phyloP scores from a whole-genome alignment of 2,888 invertebrate genomes.

The Drosophila trichaetosa region DNA sequence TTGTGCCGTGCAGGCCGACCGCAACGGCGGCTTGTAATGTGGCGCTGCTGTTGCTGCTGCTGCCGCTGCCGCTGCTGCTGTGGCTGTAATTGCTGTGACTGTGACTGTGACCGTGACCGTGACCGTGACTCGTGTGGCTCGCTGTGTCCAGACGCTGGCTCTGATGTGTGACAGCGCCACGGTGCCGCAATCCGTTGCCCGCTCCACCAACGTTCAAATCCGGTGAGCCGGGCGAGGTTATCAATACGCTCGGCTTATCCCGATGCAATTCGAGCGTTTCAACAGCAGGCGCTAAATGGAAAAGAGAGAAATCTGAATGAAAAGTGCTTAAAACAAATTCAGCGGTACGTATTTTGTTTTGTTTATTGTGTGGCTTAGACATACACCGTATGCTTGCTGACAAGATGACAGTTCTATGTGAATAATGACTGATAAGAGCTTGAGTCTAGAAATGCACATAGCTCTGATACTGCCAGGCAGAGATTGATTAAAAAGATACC shows the following conservation, averaged over 20 bases:
- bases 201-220: conserved; percentile 88
- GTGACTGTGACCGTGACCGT: conserved; percentile 43
- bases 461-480: conserved; percentile 6
- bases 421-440: conserved; percentile 8
- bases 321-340: neutral
- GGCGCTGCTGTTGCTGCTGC: conserved; percentile 78
- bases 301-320: neutral
- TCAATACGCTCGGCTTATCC: conserved; percentile 96
- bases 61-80: conserved; percentile 71
- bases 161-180: conserved; percentile 63
- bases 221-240: conserved; percentile 97
- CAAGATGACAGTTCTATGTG: neutral
- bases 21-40: conserved; percentile 60
- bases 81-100: conserved; percentile 63
- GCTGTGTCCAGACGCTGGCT: conserved; percentile 48
- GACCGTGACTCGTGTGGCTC: conserved; percentile 31
- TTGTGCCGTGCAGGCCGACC: conserved; percentile 78
- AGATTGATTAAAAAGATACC: neutral
- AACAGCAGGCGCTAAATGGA: conserved; percentile 71
- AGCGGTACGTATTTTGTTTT: conserved; percentile 5
- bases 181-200: conserved; percentile 74
- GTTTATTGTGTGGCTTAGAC: conserved; percentile 48
- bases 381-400: conserved; percentile 47
- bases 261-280: conserved; percentile 85
- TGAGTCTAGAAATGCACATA: neutral